Evolutionary conservation across 2,888 invertebrate species (phyloP).

Genomic region (Pterostichus niger): DNA sequence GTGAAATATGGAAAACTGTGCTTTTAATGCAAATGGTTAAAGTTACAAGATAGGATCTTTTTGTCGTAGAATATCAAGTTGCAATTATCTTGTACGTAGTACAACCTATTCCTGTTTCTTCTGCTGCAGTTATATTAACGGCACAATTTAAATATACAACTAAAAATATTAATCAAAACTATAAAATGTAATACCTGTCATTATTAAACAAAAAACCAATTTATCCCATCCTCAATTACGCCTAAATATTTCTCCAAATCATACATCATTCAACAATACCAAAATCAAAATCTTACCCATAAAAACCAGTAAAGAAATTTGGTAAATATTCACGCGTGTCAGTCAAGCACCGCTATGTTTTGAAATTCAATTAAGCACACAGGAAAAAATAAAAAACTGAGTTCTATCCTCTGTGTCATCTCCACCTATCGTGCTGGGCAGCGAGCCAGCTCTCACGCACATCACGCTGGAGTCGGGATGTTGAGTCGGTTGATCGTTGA

Average conservation of each 20-base stretch:
- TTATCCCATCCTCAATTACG: slow-evolving; percentile 21
- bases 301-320: slow-evolving; percentile 41
- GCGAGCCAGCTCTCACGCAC: slow-evolving; percentile 40
- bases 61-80: slow-evolving; percentile 25
- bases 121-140: slow-evolving; percentile 3
- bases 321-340: slow-evolving; percentile 43
- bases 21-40: slow-evolving; percentile 8
- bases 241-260: slow-evolving; percentile 17
- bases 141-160: slow-evolving; percentile 32
- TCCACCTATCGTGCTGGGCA: slow-evolving; percentile 26
- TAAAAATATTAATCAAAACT: slow-evolving; percentile 25
- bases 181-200: slow-evolving; percentile 2
- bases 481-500: not conserved
- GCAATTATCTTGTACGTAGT: slow-evolving; percentile 27
- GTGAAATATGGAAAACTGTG: slow-evolving; percentile 16
- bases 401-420: slow-evolving; percentile 41
- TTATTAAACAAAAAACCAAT: not conserved
- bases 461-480: not conserved
- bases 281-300: slow-evolving; percentile 20
- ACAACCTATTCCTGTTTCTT: slow-evolving; percentile 7
- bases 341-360: slow-evolving; percentile 58
- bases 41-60: slow-evolving; percentile 36
- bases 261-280: slow-evolving; percentile 26
- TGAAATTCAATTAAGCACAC: slow-evolving; percentile 52
- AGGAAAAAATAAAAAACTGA: slow-evolving; percentile 34